phyloP scores from a whole-genome alignment of 2,797 vertebrate species.

The Mus spretus region DNA sequence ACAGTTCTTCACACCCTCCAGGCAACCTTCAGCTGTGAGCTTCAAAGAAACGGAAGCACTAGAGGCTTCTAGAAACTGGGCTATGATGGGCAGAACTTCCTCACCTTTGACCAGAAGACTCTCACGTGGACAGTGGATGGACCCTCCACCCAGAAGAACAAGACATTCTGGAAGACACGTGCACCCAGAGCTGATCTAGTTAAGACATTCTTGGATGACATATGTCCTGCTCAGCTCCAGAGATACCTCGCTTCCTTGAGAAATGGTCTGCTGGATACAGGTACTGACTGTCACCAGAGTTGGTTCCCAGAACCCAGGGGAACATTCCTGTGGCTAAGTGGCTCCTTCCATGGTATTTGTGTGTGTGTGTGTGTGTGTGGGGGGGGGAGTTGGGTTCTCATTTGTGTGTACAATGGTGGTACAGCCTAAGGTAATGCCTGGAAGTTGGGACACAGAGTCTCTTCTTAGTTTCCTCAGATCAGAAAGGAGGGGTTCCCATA shows the following conservation, averaged over 20 bases:
- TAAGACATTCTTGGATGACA: neutral
- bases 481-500: neutral
- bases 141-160: neutral
- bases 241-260: neutral
- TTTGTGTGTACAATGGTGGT: neutral
- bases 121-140: neutral
- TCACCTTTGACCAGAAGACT: neutral
- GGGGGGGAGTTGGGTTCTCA: too few relatives aligned
- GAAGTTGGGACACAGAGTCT: neutral
- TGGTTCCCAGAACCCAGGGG: too few relatives aligned
- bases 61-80: neutral
- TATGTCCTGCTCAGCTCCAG: neutral
- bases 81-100: neutral
- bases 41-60: neutral
- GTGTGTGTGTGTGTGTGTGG: too few relatives aligned
- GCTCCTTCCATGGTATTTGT: neutral
- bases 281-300: neutral
- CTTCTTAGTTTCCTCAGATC: neutral
- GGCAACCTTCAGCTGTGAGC: neutral
- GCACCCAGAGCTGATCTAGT: neutral
- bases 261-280: neutral
- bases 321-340: neutral
- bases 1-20: neutral
- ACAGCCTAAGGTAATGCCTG: neutral
- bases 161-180: neutral